These are phyloP conservation scores for Podotricha telesiphe DNA, from an alignment of 2,888 invertebrate species.

Conservation along the genomic window DNA sequence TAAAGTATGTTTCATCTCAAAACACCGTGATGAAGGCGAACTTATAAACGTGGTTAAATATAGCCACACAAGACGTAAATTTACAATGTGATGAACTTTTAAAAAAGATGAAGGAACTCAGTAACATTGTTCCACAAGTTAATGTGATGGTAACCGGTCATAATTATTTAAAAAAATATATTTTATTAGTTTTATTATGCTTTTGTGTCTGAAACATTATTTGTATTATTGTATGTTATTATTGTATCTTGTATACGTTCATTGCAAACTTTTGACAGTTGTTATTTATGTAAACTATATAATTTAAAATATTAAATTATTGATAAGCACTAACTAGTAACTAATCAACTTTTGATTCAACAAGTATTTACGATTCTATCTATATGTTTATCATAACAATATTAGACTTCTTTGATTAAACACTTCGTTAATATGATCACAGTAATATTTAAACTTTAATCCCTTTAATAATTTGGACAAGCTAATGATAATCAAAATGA, in stretches of 20 bases:
- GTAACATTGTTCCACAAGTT: not conserved
- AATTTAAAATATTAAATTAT: no score
- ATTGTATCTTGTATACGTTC: no score
- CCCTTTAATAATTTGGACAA: no score
- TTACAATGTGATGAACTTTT: constrained; percentile 9
- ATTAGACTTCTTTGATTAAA: not conserved
- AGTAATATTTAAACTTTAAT: not conserved
- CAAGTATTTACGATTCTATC: not conserved
- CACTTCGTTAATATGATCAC: not conserved
- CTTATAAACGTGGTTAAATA: constrained; percentile 31
- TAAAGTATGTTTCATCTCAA: constrained; percentile 24
- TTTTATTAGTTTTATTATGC: not conserved
- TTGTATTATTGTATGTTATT: no score
- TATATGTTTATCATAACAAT: not conserved
- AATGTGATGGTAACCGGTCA: not conserved
- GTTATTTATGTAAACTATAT: no score
- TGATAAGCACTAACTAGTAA: no score
- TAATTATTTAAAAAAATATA: not conserved
- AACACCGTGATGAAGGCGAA: constrained; percentile 6
- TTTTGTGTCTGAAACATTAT: not conserved
- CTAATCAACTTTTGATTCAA: not conserved
- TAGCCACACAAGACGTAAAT: constrained; percentile 5
- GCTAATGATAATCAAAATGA: not conserved
- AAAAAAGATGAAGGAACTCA: constrained; percentile 10
- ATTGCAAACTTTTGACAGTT: no score